A percentile compares a stretch with the other conserved stretches of the same genome.
These are phyloP conservation scores for Hydrocynus forskahlii DNA, from an alignment of 2,797 vertebrate species.

Conservation along the genomic window DNA sequence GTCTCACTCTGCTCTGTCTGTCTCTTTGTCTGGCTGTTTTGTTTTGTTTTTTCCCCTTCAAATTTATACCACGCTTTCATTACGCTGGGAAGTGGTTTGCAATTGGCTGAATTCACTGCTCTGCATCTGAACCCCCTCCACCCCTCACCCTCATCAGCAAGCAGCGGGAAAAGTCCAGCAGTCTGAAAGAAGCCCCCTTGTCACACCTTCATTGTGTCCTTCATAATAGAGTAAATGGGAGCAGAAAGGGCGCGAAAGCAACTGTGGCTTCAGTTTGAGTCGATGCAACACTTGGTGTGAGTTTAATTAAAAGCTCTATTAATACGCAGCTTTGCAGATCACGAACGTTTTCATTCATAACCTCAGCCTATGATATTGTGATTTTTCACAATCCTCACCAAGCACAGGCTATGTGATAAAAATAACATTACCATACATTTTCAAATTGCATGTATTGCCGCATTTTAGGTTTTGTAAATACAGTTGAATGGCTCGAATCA, in stretches of 20 bases:
- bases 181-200: constrained; percentile 55
- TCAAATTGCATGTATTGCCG: too few relatives aligned
- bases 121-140: constrained; percentile 9
- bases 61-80: constrained; percentile 11
- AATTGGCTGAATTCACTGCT: constrained; percentile 30
- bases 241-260: constrained; percentile 54
- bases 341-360: neutral
- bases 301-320: neutral
- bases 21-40: constrained; percentile 50
- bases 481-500: too few relatives aligned
- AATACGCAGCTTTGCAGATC: neutral
- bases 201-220: constrained; percentile 49
- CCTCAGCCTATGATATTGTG: too few relatives aligned
- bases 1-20: neutral
- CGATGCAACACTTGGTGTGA: constrained; percentile 10
- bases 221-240: constrained; percentile 38
- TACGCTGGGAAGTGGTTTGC: constrained; percentile 56
- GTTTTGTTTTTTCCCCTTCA: neutral
- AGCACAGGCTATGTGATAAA: too few relatives aligned
- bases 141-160: constrained; percentile 28
- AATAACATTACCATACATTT: too few relatives aligned
- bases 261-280: constrained; percentile 22
- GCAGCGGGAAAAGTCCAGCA: constrained; percentile 46
- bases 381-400: too few relatives aligned
- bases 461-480: too few relatives aligned